Conservation (phyloP, 1,140 invertebrate genomes). For the Ceratitis capitata region DNA sequence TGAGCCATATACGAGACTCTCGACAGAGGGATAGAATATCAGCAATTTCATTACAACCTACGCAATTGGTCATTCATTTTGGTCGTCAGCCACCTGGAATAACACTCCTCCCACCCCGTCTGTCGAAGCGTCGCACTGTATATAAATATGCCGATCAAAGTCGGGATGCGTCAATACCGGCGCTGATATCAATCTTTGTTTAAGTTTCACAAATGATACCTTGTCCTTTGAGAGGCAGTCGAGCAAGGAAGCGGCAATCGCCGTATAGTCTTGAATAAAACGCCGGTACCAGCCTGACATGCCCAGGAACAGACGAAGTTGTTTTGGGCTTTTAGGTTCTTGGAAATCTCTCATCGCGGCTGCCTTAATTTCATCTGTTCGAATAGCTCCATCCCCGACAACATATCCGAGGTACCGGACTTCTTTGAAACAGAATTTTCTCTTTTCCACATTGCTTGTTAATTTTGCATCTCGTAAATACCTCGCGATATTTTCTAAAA, state of each 20-base stretch:
- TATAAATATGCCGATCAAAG: constrained; percentile 54
- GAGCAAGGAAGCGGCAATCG: constrained; percentile 50
- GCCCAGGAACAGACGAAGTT: no score
- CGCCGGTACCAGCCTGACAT: constrained; percentile 51
- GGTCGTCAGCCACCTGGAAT: constrained; percentile 49
- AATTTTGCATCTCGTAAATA: no score
- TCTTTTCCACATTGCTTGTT: no score
- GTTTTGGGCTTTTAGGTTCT: no score
- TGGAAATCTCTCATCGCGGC: constrained; percentile 57
- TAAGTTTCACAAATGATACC: constrained; percentile 54
- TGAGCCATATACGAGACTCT: no score
- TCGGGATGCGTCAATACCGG: constrained; percentile 60
- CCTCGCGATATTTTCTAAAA: no score
- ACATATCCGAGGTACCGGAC: no score
- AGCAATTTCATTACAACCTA: no score
- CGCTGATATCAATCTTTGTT: constrained; percentile 50
- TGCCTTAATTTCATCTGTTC: constrained; percentile 60
- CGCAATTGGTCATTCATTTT: no score
- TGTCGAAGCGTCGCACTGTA: constrained; percentile 62
- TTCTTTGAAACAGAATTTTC: constrained; percentile 48
- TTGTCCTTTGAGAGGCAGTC: constrained; percentile 48
- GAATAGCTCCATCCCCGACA: constrained; percentile 53
- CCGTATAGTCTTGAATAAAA: constrained; percentile 58
- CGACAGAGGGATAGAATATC: no score
- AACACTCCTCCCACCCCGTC: constrained; percentile 59